A percentile compares a stretch with the other conserved stretches of the same genome.
phyloP scores from a whole-genome alignment of 1,140 invertebrate species.

The Achatina immaculata region DNA sequence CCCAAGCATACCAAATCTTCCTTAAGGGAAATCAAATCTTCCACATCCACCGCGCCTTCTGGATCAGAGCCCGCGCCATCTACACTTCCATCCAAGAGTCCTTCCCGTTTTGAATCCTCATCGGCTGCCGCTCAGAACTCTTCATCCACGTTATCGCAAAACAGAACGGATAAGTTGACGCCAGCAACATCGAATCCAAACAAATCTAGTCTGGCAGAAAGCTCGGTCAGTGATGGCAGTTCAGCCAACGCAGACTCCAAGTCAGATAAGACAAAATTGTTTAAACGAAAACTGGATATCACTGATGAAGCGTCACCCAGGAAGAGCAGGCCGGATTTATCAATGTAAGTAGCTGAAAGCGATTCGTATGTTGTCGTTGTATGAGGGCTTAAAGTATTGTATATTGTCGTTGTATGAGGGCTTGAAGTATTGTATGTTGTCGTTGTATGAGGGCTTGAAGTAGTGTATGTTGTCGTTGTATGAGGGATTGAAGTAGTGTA shows the following conservation, averaged over 20 bases:
- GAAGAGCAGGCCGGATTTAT: neutral
- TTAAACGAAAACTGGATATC: conserved; percentile 1
- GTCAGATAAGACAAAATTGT: neutral
- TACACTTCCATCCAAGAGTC: neutral
- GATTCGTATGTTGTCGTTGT: too few relatives aligned
- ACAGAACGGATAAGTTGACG: neutral
- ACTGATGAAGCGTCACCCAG: neutral
- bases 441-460: too few relatives aligned
- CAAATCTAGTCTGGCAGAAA: neutral
- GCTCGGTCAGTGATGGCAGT: neutral
- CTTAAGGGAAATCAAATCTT: neutral
- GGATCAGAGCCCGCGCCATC: neutral
- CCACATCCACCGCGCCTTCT: neutral
- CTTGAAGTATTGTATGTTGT: too few relatives aligned
- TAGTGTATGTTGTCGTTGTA: too few relatives aligned
- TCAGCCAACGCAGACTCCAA: neutral
- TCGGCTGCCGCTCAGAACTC: neutral
- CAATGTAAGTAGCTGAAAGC: neutral
- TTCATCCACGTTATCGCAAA: neutral
- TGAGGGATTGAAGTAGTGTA: too few relatives aligned
- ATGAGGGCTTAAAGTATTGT: too few relatives aligned
- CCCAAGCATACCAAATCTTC: conserved; percentile 7
- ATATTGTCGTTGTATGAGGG: too few relatives aligned
- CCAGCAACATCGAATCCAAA: neutral
- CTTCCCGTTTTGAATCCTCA: neutral